phyloP scores from a whole-genome alignment of 1,140 invertebrate species.

The Penaeus japonicus region DNA sequence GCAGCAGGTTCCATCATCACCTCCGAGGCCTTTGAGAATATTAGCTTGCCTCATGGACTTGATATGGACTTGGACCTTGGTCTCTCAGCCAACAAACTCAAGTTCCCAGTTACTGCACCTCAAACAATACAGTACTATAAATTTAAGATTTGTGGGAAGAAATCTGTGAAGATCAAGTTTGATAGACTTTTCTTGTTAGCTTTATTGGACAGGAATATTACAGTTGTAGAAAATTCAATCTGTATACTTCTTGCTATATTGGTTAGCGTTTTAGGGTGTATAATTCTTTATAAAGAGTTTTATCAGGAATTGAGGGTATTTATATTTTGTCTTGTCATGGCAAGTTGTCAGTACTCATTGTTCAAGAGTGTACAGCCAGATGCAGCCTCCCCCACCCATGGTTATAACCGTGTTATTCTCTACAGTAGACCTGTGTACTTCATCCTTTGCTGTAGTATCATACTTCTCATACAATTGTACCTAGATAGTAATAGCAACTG shows the following conservation, averaged over 20 bases:
- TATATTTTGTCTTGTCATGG: constrained; percentile 95
- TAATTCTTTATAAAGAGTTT: constrained; percentile 83
- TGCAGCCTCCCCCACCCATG: constrained; percentile 96
- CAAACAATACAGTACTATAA: constrained; percentile 85
- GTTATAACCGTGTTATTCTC: constrained; percentile 95
- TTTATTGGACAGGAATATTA: constrained; percentile 90
- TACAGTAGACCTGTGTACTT: constrained; percentile 95
- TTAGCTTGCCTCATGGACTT: constrained; percentile 51
- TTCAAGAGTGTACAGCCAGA: constrained; percentile 99
- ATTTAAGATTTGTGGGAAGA: constrained; percentile 71
- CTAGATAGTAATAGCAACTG: constrained; percentile 58
- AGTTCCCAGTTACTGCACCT: constrained; percentile 59
- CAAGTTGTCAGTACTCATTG: constrained; percentile 96
- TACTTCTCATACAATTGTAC: constrained; percentile 73
- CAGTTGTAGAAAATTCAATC: constrained; percentile 82
- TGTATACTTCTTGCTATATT: constrained; percentile 85
- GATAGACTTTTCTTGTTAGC: constrained; percentile 91
- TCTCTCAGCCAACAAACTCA: constrained; percentile 55
- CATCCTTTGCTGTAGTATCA: constrained; percentile 80
- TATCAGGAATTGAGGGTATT: constrained; percentile 93
- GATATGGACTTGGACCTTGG: constrained; percentile 62
- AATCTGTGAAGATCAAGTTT: constrained; percentile 74
- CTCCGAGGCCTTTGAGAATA: constrained; percentile 21
- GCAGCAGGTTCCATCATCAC: constrained; percentile 26
- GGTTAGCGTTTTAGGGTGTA: constrained; percentile 85